Conservation (phyloP, 2,113 vertebrate genomes). For the Ia io region DNA sequence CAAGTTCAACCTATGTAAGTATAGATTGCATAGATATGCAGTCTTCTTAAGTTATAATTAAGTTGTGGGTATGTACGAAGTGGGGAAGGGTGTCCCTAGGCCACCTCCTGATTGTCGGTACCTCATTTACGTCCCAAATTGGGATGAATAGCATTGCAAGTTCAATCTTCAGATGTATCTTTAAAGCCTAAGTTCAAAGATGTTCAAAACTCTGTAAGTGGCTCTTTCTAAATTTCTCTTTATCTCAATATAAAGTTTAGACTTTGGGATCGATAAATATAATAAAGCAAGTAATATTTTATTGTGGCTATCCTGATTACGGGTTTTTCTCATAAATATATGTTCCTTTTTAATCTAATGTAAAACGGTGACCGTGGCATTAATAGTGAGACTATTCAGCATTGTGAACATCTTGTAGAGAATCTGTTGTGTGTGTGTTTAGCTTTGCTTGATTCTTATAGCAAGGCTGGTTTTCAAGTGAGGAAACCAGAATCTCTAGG, state of each 20-base stretch:
- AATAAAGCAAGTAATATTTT: not conserved
- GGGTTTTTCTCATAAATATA: not conserved
- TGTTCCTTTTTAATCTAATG: not conserved
- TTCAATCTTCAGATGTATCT: not conserved
- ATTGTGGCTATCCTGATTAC: not conserved
- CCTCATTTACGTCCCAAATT: not conserved
- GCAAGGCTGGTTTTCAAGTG: conserved; percentile 38
- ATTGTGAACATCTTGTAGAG: not conserved
- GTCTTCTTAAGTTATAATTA: not conserved
- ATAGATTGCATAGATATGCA: not conserved
- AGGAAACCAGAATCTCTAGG: conserved; percentile 20
- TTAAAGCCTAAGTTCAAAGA: not conserved
- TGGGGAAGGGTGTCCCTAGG: not conserved
- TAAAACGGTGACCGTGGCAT: not conserved
- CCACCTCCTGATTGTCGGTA: not conserved
- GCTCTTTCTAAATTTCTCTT: not conserved
- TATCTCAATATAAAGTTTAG: not conserved
- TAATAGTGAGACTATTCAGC: not conserved
- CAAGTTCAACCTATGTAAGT: not conserved
- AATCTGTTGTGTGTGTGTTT: not conserved
- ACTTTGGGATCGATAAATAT: not conserved
- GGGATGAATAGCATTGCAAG: not conserved
- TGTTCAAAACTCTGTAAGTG: not conserved
- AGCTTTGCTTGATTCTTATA: not conserved
- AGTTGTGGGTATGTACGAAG: not conserved